These are phyloP conservation scores for Squalus acanthias DNA, from an alignment of 2,797 vertebrate species.

Conservation along the genomic window DNA sequence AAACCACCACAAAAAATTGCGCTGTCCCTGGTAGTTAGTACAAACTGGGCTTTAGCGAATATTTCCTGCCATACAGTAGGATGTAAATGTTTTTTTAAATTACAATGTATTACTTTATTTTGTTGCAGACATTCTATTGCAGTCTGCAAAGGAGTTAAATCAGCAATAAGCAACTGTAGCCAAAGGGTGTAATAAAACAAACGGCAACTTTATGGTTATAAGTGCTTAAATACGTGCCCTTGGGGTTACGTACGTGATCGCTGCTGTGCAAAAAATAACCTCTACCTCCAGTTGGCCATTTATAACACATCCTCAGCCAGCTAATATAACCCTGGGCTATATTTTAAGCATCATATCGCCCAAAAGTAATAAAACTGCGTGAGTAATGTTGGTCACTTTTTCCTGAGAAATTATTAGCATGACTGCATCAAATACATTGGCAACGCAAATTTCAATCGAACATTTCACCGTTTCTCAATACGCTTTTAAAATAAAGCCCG, in stretches of 20 bases:
- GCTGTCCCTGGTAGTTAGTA: neutral
- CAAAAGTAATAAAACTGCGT: neutral
- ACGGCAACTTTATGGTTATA: conserved; percentile 8
- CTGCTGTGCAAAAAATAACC: neutral
- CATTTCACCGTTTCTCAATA: neutral
- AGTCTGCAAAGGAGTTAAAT: neutral
- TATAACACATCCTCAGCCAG: conserved; percentile 4
- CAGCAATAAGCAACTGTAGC: conserved; percentile 29
- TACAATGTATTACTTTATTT: conserved; percentile 17
- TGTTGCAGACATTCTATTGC: neutral
- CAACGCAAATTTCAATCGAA: neutral
- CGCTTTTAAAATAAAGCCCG: neutral
- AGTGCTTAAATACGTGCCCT: neutral
- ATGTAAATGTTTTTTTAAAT: neutral
- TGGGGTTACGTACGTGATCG: neutral
- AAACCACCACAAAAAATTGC: neutral
- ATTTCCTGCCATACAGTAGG: neutral
- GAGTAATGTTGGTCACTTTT: neutral
- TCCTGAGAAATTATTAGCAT: neutral
- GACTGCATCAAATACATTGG: neutral
- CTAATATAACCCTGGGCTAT: neutral
- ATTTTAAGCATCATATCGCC: neutral
- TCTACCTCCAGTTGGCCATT: neutral
- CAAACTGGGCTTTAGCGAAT: neutral
- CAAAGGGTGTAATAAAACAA: conserved; percentile 30